Evolutionary conservation across 2,888 invertebrate species (phyloP), one percentile per base, ranked within the genome.

Genomic region (Oeneis ivallda): DNA sequence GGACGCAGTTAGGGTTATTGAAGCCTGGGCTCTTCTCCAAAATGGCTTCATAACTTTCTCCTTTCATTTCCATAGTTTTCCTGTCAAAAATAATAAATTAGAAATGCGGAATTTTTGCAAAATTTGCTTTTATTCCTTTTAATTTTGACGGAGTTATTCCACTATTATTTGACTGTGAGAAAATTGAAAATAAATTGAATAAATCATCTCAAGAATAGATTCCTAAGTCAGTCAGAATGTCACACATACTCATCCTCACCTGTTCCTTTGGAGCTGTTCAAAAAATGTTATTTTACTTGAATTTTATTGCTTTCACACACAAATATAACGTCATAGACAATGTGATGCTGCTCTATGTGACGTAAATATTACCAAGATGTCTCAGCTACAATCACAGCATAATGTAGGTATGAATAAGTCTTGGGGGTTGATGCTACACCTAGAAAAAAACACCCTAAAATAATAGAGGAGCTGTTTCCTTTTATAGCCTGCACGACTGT

Each of bases 1-100:
- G 95, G 85, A 96, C 94, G 94, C 95, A 96, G 93, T 96, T 96
- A 72, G 97, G 96, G 93, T 97, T 97, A 93, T 95, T 95, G 94
- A 97, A 97, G 83, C 96, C 96, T 78, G 96, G 94, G 82, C 96
- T 96, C 92, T 95, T 95, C 92, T 94, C 94, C 90, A 97, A 93
- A 84, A 96, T 94, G 76, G 94, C 94, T 92, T 96, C 96, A 93
- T 95, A 97, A 82, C 93, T 94, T 87, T 95, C 94, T 80, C 95
- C 95, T 87, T 95, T 95, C 94, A 94, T 94, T 92, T 96, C 96
- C 93, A 95, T 93, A 72, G 95, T 95, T 93, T 95, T 95, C 93
- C 96, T 96, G 82, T 72, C 69, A 77, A 78, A 83, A 83, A 79
- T 73, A 70, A 62, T 52, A 17, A 69, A 66, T 78, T 72, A 79